These are phyloP conservation scores for Capreolus pygargus DNA, from an alignment of 2,113 vertebrate species.

Conservation along the genomic window DNA sequence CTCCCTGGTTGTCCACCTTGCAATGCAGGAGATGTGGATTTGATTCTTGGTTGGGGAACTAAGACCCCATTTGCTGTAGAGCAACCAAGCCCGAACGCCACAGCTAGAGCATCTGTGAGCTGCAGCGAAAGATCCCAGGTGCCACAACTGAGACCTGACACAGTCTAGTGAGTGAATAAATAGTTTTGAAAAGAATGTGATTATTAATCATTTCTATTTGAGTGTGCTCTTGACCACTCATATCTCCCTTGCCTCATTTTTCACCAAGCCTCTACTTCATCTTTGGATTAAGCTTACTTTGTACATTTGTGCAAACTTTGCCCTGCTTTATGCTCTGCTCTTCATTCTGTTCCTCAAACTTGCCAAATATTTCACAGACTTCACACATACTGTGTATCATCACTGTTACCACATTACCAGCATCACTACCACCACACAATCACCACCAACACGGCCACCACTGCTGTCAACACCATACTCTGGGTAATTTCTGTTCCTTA, in stretches of 20 bases:
- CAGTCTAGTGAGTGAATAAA: neutral
- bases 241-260: neutral
- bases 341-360: neutral
- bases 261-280: neutral
- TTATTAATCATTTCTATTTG: neutral
- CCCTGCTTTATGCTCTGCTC: neutral
- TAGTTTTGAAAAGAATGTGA: neutral
- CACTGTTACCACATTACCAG: neutral
- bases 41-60: neutral
- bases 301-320: too few species aligned
- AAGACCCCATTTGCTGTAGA: neutral
- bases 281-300: too few species aligned
- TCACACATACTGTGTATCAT: rapidly evolving
- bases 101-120: neutral
- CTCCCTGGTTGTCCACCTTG: neutral
- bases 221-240: neutral
- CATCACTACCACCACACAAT: too few species aligned
- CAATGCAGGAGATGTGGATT: neutral
- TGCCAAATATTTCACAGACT: neutral
- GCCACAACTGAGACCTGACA: neutral
- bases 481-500: neutral
- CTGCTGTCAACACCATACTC: neutral
- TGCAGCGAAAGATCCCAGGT: neutral
- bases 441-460: neutral
- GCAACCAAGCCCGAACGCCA: neutral